Percentiles rank a stretch among this genome's conserved stretches.
Evolutionary conservation across 2,113 vertebrate species (phyloP).

Genomic region (Globicephala melas): DNA sequence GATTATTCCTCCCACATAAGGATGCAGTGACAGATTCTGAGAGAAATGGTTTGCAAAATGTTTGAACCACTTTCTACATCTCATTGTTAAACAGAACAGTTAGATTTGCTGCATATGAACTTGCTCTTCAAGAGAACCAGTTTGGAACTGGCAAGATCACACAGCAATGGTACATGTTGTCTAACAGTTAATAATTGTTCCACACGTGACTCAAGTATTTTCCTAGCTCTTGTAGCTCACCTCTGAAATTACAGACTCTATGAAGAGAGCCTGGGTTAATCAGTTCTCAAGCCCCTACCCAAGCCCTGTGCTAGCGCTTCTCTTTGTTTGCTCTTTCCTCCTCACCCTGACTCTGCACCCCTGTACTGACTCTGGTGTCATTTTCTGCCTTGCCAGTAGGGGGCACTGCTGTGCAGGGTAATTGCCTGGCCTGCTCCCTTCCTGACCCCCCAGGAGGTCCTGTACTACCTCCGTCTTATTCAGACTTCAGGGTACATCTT

Average conservation of each 20-base stretch:
- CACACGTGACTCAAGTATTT: neutral
- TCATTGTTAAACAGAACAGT: neutral
- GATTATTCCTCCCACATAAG: neutral
- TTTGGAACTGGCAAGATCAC: too few species aligned
- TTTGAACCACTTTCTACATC: neutral
- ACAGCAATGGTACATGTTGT: too few species aligned
- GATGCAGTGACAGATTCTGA: neutral
- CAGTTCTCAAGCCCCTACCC: neutral
- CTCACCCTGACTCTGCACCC: neutral
- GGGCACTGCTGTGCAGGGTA: neutral
- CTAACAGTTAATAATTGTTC: neutral
- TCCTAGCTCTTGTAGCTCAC: neutral
- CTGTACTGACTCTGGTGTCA: too few species aligned
- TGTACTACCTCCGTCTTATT: neutral
- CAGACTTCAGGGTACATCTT: neutral
- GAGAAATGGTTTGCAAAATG: neutral
- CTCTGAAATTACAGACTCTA: neutral
- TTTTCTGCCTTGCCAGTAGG: conserved; percentile 23
- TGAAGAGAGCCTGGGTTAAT: neutral
- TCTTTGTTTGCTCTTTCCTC: neutral
- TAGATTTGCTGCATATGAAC: too few species aligned
- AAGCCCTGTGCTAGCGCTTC: neutral
- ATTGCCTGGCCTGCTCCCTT: neutral
- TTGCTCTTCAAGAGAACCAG: too few species aligned
- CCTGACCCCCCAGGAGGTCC: neutral